Base-by-base conservation (phyloP, 2,797 vertebrate genomes). In the Micropoecilia bifurca region DNA sequence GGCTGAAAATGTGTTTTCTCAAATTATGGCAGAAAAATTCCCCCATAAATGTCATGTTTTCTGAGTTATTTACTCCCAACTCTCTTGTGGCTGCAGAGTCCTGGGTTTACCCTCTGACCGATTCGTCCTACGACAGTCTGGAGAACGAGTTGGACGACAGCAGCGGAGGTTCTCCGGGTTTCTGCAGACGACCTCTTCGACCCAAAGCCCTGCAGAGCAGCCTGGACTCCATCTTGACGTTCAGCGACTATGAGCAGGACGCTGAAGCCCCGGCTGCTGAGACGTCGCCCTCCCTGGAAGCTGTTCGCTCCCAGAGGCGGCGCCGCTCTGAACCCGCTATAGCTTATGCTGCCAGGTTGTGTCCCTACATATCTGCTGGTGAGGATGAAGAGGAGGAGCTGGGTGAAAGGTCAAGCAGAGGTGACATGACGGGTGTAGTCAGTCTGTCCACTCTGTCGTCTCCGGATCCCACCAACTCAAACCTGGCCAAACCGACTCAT, bases 91-190 rank as follows among this genome's bases (percentile, higher is more conserved):
- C 22, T 53, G 53, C 36, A 94, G 94, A 94, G 4, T 75, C 80
- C 0, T 93, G 91, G 90, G 53, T 20, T 8, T 86, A 89, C 77
- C 89, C 89, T 74, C 93, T 97, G 92, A 98, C 96, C 0, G 97
- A 99, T 91, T 99, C 97, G 0, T 99, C 97, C 53, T 99, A 98
- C 0, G 97, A 99, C 93, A 98, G 97, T 87, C 91, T 98, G 80
- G 98, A 99, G 92, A 98, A 98, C 0, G 98, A 98, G 90, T 77
- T 97, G 0, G 93, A 97, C 80, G 95, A 96, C 75, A 92, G 92
- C 2, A 96, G 89, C 30, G 82, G 85, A 0, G 90, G 97, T 1
- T 97, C 96, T 0, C 96, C 96, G 0, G 90, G 95, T 73, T 87
- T 96, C 87, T 89, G 59, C 94, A 92, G 55, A 25, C 45, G 78